Conservation (phyloP, 2,113 vertebrate species). For the Anhinga rufa region DNA sequence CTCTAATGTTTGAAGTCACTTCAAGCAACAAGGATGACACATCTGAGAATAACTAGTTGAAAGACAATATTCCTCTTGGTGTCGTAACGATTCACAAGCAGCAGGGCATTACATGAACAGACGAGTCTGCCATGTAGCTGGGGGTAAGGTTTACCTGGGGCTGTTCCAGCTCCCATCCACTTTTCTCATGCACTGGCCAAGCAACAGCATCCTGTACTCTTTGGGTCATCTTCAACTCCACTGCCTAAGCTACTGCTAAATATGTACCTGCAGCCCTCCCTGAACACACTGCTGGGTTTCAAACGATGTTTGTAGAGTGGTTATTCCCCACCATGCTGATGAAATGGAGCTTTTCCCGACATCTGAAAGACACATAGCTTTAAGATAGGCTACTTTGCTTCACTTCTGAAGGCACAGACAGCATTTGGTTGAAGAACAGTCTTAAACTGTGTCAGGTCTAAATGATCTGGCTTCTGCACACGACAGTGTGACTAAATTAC, state of each 20-base stretch:
- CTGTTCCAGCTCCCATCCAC: neutral
- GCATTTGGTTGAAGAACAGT: neutral
- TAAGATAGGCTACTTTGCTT: neutral
- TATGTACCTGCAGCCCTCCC: neutral
- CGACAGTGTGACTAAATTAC: neutral
- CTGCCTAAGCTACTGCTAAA: neutral
- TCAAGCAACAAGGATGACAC: neutral
- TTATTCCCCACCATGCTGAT: accelerated
- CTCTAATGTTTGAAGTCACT: neutral
- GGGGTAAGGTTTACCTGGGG: neutral
- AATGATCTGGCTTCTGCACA: neutral
- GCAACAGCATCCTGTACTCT: neutral
- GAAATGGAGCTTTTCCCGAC: neutral
- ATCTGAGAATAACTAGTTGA: neutral
- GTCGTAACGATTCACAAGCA: neutral
- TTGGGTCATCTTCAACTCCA: neutral
- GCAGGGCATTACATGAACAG: neutral
- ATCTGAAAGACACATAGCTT: neutral
- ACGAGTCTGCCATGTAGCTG: neutral
- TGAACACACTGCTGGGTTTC: neutral
- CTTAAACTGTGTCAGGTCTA: neutral
- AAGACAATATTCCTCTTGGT: neutral
- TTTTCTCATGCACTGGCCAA: neutral
- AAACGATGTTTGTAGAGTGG: too few species aligned
- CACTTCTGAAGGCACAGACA: neutral